Percentiles rank a stretch among this genome's conserved stretches.
These are phyloP conservation scores for Drosophila tanythrix DNA, from an alignment of 2,888 invertebrate genomes.

Conservation along the genomic window DNA sequence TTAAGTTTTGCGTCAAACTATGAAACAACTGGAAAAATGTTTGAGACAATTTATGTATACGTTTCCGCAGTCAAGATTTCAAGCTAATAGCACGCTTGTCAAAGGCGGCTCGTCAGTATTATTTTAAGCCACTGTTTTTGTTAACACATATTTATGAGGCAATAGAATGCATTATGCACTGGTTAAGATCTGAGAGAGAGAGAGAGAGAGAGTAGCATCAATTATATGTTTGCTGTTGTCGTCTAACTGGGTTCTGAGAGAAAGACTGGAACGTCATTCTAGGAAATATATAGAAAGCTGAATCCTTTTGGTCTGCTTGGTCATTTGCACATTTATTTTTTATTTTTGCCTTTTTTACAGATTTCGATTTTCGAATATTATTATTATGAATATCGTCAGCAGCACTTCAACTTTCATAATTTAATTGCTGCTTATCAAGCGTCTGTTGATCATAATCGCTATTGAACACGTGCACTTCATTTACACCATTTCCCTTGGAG, in stretches of 20 bases:
- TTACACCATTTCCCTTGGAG: constrained; percentile 26
- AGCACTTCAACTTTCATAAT: background rate
- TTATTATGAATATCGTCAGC: background rate
- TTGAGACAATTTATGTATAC: constrained; percentile 61
- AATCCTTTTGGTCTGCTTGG: background rate
- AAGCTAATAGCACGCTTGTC: constrained; percentile 49
- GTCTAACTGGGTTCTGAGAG: no score
- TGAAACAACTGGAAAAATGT: constrained; percentile 57
- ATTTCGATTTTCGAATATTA: background rate
- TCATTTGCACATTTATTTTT: background rate
- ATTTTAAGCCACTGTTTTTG: constrained; percentile 37
- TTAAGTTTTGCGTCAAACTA: constrained; percentile 78
- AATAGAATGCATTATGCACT: constrained; percentile 12
- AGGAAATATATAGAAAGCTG: background rate
- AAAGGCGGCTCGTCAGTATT: constrained; percentile 14
- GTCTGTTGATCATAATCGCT: background rate
- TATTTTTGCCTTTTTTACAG: background rate
- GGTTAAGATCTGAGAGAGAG: background rate
- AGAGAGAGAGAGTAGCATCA: background rate
- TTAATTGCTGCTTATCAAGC: background rate
- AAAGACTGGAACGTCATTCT: background rate
- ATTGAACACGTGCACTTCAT: constrained; percentile 19
- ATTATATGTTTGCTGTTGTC: background rate
- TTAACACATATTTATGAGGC: constrained; percentile 47
- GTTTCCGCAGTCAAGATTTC: constrained; percentile 47